Conservation (phyloP, 2,797 vertebrate genomes). For the Myiothlypis chrysogaster region DNA sequence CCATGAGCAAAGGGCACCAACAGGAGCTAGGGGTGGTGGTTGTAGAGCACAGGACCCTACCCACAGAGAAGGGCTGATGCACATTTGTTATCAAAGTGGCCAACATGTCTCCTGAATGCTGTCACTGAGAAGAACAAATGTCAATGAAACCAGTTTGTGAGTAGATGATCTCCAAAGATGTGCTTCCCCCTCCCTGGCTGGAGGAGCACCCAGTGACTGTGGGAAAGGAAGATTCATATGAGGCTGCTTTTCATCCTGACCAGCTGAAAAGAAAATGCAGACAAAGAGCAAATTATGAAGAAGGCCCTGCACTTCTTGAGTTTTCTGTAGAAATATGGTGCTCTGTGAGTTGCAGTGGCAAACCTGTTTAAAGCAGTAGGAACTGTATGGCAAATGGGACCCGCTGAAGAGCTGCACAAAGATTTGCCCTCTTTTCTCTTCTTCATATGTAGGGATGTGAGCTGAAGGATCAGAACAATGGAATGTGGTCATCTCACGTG, state of each 20-base stretch:
- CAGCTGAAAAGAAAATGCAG: background rate
- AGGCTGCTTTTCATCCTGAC: background rate
- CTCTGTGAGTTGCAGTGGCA: background rate
- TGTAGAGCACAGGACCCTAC: background rate
- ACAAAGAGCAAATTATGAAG: background rate
- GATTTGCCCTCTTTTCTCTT: background rate
- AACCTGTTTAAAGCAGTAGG: background rate
- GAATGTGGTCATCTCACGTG: background rate
- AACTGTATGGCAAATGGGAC: fast-evolving
- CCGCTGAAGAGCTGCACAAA: background rate
- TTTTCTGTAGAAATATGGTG: background rate
- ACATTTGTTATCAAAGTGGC: background rate
- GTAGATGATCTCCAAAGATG: background rate
- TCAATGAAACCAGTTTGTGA: background rate
- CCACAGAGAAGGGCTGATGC: background rate
- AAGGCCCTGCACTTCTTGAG: fast-evolving
- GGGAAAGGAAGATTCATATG: background rate
- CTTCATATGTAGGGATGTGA: background rate
- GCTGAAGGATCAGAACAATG: background rate
- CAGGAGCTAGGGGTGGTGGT: background rate
- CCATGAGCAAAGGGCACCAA: background rate
- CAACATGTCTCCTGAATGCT: background rate
- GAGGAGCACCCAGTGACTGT: background rate
- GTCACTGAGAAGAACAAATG: background rate
- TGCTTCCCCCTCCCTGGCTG: background rate